Base-by-base conservation (phyloP, 2,888 invertebrate genomes). In the Lamellibrachia columna region DNA sequence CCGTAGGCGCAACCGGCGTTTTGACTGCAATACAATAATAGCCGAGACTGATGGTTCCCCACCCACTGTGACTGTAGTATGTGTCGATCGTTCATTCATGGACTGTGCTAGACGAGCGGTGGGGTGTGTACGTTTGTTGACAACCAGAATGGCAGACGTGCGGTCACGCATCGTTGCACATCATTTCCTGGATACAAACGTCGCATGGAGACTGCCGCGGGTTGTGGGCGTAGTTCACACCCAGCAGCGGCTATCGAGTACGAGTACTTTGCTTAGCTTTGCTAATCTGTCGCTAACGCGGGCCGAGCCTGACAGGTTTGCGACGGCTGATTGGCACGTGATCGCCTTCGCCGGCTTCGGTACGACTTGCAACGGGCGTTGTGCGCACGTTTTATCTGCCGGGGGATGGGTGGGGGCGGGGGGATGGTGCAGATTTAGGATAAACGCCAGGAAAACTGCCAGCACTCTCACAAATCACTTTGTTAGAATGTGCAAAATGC, bases 401-500 rank as follows among this genome's bases (percentile, higher is more conserved):
- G 22, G 75, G 75, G 6, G 40, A 40, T 40, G 40, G 40, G 40
- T 40, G 40, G 40, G 22, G 22, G 75, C 75, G 75, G 15, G 2
- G 75, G 75, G n/a, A 75, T 75, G 75, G 75, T 40, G 40, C 40
- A 55, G 55, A 55, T 55, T 40, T 40, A 40, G 75, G 75, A 75
- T 75, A 75, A 75, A 15, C 75, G 75, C 75, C n/a, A 75, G 75
- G 75, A 75, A 75, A 75, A 75, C 75, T 75, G 75, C 75, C 75
- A 75, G 75, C 22, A 22, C 15, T 22, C 75, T 75, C 22, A 75
- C 6, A 15, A 4, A 75, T 75, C 6, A 75, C 75, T 75, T 75
- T 75, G 75, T n/a, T 11, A 75, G 75, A 75, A 75, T 75, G 75
- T 75, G 75, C 75, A 75, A 75, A 75, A 22, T 75, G 75, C 75